These are phyloP conservation scores for Paratrypauchen microcephalus DNA, from an alignment of 2,797 vertebrate species.

Conservation along the genomic window DNA sequence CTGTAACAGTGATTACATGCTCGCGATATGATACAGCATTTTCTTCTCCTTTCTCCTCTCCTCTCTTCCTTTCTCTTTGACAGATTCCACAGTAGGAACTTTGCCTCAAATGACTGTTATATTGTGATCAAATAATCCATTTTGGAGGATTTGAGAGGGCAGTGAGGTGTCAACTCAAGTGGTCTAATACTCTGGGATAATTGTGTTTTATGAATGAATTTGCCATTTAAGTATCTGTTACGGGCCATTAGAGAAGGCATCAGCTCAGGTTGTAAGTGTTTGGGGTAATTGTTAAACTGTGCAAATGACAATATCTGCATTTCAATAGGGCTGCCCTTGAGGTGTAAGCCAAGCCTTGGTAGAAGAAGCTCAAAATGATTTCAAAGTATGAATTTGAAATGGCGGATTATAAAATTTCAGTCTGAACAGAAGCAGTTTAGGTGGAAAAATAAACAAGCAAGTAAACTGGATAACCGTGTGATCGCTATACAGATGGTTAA, in stretches of 20 bases:
- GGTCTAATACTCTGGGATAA: constrained; percentile 9
- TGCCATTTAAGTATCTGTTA: constrained; percentile 8
- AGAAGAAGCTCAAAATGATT: neutral
- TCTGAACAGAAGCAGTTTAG: neutral
- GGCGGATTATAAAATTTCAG: neutral
- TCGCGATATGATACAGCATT: neutral
- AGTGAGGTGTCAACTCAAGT: constrained; percentile 7
- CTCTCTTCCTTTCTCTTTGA: too few species aligned
- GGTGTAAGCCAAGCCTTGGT: neutral
- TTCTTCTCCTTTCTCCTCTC: neutral
- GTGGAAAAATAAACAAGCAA: neutral
- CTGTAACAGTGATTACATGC: too few species aligned
- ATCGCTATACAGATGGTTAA: too few species aligned
- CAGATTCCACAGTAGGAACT: neutral
- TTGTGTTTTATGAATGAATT: constrained; percentile 14
- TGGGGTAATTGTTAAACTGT: constrained; percentile 2
- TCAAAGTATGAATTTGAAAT: neutral
- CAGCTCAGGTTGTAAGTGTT: constrained; percentile 1
- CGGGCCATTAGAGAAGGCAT: constrained; percentile 11
- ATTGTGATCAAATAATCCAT: constrained; percentile 7
- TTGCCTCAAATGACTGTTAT: constrained; percentile 9
- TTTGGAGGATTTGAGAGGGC: neutral
- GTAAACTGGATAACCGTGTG: too few species aligned
- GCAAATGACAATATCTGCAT: constrained; percentile 10
- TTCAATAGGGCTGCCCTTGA: constrained; percentile 2